Evolutionary conservation across 2,113 vertebrate genomes (phyloP).

Genomic region (Osmerus mordax): DNA sequence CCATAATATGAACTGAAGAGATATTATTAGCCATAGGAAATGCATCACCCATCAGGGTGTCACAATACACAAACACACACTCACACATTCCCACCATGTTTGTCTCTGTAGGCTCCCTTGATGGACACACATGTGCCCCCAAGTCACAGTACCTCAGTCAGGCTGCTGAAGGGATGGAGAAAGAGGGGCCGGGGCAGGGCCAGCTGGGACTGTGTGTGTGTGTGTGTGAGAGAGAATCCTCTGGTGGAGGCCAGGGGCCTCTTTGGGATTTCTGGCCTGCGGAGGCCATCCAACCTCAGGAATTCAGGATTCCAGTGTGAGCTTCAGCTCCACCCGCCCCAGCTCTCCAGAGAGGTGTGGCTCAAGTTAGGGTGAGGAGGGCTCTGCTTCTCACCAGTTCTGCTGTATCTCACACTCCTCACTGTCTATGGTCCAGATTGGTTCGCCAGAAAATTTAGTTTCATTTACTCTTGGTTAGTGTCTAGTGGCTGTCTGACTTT

Average conservation of each 20-base stretch:
- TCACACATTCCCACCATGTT: neutral
- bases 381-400: too few species aligned
- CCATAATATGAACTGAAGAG: too few species aligned
- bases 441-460: too few species aligned
- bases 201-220: neutral
- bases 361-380: too few species aligned
- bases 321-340: neutral
- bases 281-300: neutral
- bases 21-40: neutral
- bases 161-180: neutral
- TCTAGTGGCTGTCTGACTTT: too few species aligned
- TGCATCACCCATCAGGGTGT: neutral
- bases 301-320: neutral
- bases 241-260: neutral
- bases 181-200: neutral
- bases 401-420: too few species aligned
- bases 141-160: neutral
- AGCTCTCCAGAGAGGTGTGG: too few species aligned
- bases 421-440: too few species aligned
- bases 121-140: neutral
- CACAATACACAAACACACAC: neutral
- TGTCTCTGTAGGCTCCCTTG: neutral
- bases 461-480: too few species aligned
- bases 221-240: too few species aligned
- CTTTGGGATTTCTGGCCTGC: neutral